Conservation (phyloP, 37 sponge, comb jelly and placozoan species). For the Ianthella basta region DNA sequence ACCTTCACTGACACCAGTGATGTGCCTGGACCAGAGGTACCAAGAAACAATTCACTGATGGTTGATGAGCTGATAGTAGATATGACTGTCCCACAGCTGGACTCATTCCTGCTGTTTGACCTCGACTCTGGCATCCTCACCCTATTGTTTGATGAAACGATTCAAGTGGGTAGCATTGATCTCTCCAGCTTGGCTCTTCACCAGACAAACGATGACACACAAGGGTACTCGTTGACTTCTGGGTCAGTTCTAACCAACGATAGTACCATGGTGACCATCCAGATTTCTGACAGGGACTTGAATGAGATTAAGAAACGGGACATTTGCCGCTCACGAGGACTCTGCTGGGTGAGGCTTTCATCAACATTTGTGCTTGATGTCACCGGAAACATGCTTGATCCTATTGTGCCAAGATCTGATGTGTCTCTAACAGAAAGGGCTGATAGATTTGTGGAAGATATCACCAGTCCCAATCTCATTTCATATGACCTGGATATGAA, state of each 20-base stretch:
- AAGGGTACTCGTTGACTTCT: slow-evolving; percentile 59
- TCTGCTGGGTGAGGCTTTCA: slow-evolving; percentile 71
- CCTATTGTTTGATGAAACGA: slow-evolving; percentile 12
- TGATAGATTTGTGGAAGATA: slow-evolving; percentile 61
- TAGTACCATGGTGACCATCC: slow-evolving; percentile 62
- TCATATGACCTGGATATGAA: slow-evolving; percentile 72
- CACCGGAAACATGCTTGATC: slow-evolving; percentile 51
- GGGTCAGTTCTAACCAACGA: slow-evolving; percentile 47
- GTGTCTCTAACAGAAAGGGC: slow-evolving; percentile 4
- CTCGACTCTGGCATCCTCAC: not conserved
- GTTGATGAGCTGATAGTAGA: not conserved
- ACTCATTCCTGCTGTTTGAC: not conserved
- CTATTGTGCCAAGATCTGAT: not conserved
- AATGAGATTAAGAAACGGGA: slow-evolving; percentile 63
- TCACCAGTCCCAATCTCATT: slow-evolving; percentile 59
- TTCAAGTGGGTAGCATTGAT: not conserved
- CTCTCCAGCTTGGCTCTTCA: not conserved
- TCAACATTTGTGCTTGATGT: slow-evolving; percentile 68
- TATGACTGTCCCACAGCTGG: not conserved
- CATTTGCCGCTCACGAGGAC: slow-evolving; percentile 53
- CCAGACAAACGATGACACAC: not conserved
- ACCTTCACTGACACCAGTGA: slow-evolving; percentile 32
- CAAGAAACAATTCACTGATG: not conserved
- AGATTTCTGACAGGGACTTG: slow-evolving; percentile 66
- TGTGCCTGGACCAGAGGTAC: not conserved